A percentile compares a stretch with the other conserved stretches of the same genome.
Conservation (phyloP, 2,888 invertebrate species). For the Caenorhabditis japonica region DNA sequence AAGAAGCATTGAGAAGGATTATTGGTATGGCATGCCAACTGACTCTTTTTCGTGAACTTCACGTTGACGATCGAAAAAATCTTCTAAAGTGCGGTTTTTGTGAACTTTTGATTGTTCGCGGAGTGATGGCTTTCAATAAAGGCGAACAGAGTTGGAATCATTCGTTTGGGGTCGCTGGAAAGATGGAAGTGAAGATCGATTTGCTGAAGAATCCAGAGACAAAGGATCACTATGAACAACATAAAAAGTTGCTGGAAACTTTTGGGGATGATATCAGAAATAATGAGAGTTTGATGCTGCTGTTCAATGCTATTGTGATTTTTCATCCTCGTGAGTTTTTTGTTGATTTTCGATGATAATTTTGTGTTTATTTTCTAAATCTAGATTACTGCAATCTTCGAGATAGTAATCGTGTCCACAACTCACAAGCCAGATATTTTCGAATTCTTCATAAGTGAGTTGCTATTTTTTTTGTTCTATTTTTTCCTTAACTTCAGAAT, state of each 20-base stretch:
- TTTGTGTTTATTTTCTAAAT: neutral
- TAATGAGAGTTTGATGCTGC: constrained; percentile 90
- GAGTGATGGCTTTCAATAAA: constrained; percentile 91
- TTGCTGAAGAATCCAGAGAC: constrained; percentile 87
- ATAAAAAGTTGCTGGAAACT: constrained; percentile 82
- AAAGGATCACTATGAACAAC: constrained; percentile 87
- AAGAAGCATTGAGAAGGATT: constrained; percentile 88
- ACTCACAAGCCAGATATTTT: constrained; percentile 39
- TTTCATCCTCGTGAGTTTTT: constrained; percentile 83
- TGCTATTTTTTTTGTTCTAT: neutral
- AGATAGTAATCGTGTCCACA: constrained; percentile 20
- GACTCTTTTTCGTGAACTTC: constrained; percentile 89
- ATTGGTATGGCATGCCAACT: constrained; percentile 82
- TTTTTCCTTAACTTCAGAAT: constrained; percentile 50
- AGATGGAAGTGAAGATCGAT: constrained; percentile 84
- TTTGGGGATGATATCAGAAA: constrained; percentile 82
- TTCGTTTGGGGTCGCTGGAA: constrained; percentile 48
- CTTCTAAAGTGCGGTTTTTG: constrained; percentile 93
- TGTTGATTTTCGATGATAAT: neutral
- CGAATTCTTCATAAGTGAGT: constrained; percentile 37
- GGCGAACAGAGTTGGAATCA: constrained; percentile 90
- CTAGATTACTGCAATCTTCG: constrained; percentile 25
- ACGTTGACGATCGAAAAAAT: constrained; percentile 92
- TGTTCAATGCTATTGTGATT: constrained; percentile 90
- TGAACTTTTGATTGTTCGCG: constrained; percentile 94